These are phyloP conservation scores for Drosophila tani DNA, from an alignment of 1,140 invertebrate genomes.

Conservation along the genomic window DNA sequence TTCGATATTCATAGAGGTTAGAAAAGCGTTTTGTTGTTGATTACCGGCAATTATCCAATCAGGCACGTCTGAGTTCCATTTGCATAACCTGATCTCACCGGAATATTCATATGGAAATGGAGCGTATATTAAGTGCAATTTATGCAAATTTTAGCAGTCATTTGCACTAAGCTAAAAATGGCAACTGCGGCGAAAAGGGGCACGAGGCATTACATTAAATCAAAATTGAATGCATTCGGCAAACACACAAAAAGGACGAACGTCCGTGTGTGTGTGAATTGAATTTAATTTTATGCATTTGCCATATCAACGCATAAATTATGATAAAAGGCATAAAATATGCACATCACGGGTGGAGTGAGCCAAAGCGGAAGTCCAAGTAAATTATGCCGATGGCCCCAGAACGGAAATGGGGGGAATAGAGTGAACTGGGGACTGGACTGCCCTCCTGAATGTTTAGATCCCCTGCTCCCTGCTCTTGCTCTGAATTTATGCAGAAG, in stretches of 20 bases:
- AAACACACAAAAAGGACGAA: slow-evolving; percentile 52
- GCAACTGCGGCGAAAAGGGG: slow-evolving; percentile 17
- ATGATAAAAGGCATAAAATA: slow-evolving; percentile 77
- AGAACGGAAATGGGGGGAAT: slow-evolving; percentile 28
- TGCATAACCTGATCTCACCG: slow-evolving; percentile 24
- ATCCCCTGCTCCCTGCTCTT: not conserved
- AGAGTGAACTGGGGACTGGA: not conserved
- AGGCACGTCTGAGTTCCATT: slow-evolving; percentile 36
- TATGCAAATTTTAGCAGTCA: slow-evolving; percentile 60
- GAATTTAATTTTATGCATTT: slow-evolving; percentile 76
- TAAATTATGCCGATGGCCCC: slow-evolving; percentile 63
- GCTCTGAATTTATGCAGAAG: slow-evolving; percentile 51
- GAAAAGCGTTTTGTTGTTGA: slow-evolving; percentile 38
- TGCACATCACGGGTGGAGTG: slow-evolving; percentile 26
- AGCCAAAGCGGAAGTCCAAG: slow-evolving; percentile 59
- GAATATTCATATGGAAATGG: slow-evolving; percentile 45
- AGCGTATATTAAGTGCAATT: slow-evolving; percentile 57
- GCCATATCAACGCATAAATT: slow-evolving; percentile 71
- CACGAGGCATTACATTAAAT: slow-evolving; percentile 58
- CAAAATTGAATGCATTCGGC: slow-evolving; percentile 67
- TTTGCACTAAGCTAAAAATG: slow-evolving; percentile 47
- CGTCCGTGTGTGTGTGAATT: slow-evolving; percentile 44
- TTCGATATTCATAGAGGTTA: not conserved
- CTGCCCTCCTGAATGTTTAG: not conserved
- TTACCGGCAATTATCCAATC: slow-evolving; percentile 53